Conservation (phyloP, 1,140 invertebrate species). For the Plectus sambesii region DNA sequence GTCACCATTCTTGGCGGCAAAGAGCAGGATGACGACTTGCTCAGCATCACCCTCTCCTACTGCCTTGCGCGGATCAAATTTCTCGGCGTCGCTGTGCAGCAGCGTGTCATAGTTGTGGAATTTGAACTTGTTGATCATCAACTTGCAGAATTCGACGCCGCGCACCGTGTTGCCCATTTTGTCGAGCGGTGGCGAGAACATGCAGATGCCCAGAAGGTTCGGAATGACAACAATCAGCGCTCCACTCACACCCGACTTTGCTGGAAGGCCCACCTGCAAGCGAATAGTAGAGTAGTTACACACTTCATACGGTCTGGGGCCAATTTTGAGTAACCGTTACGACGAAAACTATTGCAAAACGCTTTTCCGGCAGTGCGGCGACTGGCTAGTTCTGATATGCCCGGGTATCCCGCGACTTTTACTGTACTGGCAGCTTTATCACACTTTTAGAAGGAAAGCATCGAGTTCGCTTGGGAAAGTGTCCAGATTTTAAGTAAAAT, state of each 20-base stretch:
- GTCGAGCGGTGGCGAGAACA: conserved; percentile 87
- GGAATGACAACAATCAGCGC: conserved; percentile 84
- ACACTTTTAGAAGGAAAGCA: too few relatives aligned
- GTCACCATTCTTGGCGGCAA: conserved; percentile 80
- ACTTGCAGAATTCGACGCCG: conserved; percentile 75
- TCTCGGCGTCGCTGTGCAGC: conserved; percentile 76
- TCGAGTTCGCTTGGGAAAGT: conserved; percentile 12
- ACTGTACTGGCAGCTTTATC: too few relatives aligned
- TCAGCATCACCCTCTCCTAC: conserved; percentile 81
- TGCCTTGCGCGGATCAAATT: conserved; percentile 70
- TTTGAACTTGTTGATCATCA: conserved; percentile 71
- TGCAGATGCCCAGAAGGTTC: conserved; percentile 87
- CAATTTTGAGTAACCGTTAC: too few relatives aligned
- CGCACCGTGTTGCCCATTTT: conserved; percentile 72
- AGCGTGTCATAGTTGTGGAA: conserved; percentile 96
- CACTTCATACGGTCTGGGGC: too few relatives aligned
- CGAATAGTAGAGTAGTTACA: too few relatives aligned
- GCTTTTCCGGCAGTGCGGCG: too few relatives aligned
- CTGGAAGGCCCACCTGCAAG: conserved; percentile 83
- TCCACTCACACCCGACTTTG: conserved; percentile 89
- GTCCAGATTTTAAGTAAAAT: too few relatives aligned
- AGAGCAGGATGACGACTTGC: conserved; percentile 83
- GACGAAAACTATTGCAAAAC: too few relatives aligned
- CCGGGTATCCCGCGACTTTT: too few relatives aligned
- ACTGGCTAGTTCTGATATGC: too few relatives aligned